Percentiles rank a stretch among this genome's conserved stretches.
Conservation (phyloP, 2,113 vertebrate species). For the Etia nguti region DNA sequence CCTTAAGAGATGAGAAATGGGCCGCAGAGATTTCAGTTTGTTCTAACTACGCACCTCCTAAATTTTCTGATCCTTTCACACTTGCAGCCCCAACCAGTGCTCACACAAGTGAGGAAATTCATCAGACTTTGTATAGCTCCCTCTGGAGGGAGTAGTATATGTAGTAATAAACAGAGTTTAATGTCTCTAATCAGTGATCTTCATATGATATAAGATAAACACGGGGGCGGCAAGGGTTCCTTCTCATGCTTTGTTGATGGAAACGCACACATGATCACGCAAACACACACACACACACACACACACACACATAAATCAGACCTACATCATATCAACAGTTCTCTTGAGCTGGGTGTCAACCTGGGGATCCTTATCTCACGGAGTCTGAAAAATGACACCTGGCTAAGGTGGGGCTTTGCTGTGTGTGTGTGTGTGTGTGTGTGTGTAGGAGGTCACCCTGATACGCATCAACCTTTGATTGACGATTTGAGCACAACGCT, state of each 20-base stretch:
- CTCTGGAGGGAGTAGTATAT: background rate
- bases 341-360: background rate
- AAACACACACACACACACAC: background rate
- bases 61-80: background rate
- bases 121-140: background rate
- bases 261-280: background rate
- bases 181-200: background rate
- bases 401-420: background rate
- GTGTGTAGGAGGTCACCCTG: conserved; percentile 7
- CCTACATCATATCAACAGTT: background rate
- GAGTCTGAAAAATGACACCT: conserved; percentile 41
- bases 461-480: conserved; percentile 64
- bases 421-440: background rate
- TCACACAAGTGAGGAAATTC: background rate
- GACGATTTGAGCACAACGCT: conserved; percentile 53
- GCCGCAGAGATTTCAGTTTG: background rate
- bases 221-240: background rate
- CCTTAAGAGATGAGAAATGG: background rate
- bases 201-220: background rate
- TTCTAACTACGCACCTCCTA: background rate
- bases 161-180: background rate
- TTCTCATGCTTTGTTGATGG: background rate
- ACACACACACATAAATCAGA: background rate
- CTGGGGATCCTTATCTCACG: conserved; percentile 41
- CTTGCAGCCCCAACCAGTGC: background rate